Evolutionary conservation across 1,140 invertebrate species (phyloP), one percentile per base, ranked within the genome.

Genomic region (Diprion similis): DNA sequence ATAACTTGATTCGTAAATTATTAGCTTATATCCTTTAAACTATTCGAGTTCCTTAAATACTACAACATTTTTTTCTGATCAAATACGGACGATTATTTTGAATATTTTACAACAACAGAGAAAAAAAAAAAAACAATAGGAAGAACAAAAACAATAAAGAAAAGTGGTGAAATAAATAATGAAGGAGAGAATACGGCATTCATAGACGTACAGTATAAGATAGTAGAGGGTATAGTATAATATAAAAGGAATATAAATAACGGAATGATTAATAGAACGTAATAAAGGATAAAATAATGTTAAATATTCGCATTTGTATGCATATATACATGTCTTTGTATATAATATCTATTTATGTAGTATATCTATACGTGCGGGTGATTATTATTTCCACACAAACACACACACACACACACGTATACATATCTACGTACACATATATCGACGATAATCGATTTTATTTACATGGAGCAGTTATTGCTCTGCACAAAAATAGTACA

Each of bases 171-270:
- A 59, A 59, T 59, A 59, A 59, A 59, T 59, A 59, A 59, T 59
- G 51, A 59, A 59, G 51, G 51, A 59, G 11, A 59, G 51, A 59
- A 59, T 59, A 59, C 51, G 51, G 51, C 51, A 59, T 59, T 37
- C 3, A 59, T 17, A 59, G 51, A 59, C 51, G n/a, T 59, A 37
- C 24, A 59, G 51, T 59, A 59, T 15, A 8, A 59, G 51, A 59
- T 9, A 59, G 51, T 59, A 59, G 51, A 59, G 51, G 51, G 51
- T 59, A 37, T 37, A 59, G 51, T 59, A 59, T 59, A 59, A 59
- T 59, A 59, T 59, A 59, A 9, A 59, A 59, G 51, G 51, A 59
- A 59, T 59, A 59, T 59, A 59, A 59, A 59, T 59, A 59, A 59
- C 51, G 51, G 51, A 59, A 9, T 8, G 8, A 59, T 59, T 59